A percentile compares a stretch with the other conserved stretches of the same genome.
phyloP scores from a whole-genome alignment of 2,888 invertebrate genomes.

The Tipula unca region DNA sequence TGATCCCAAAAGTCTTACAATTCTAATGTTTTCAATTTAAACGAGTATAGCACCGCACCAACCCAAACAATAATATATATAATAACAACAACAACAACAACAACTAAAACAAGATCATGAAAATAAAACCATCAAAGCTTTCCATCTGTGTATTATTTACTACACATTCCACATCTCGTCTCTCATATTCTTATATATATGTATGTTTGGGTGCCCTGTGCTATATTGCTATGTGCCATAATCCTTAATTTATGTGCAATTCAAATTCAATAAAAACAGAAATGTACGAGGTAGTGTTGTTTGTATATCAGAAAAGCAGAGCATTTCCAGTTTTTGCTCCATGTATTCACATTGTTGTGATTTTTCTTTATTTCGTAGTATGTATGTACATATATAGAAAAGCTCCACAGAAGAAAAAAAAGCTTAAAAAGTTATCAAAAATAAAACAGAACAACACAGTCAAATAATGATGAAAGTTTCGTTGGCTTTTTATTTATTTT shows the following conservation, averaged over 20 bases:
- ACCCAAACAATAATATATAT: no score
- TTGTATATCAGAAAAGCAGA: neutral
- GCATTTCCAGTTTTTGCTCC: neutral
- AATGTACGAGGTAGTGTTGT: neutral
- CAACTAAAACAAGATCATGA: neutral
- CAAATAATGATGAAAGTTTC: neutral
- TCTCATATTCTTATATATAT: neutral
- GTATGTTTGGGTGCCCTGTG: neutral
- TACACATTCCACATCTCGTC: neutral
- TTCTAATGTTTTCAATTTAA: neutral
- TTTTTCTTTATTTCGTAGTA: neutral
- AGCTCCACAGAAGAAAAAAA: neutral
- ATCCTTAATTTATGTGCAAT: neutral
- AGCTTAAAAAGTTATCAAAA: constrained; percentile 14
- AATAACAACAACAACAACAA: neutral
- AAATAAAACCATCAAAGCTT: neutral
- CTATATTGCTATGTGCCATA: neutral
- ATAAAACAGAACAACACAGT: neutral
- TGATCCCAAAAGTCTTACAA: neutral
- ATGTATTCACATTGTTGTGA: neutral
- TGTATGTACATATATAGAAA: neutral
- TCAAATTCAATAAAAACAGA: neutral
- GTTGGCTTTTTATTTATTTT: neutral
- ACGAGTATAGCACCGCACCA: no score
- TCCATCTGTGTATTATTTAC: neutral